Conservation (phyloP, 2,888 invertebrate genomes). For the Leptopterna dolabrata region DNA sequence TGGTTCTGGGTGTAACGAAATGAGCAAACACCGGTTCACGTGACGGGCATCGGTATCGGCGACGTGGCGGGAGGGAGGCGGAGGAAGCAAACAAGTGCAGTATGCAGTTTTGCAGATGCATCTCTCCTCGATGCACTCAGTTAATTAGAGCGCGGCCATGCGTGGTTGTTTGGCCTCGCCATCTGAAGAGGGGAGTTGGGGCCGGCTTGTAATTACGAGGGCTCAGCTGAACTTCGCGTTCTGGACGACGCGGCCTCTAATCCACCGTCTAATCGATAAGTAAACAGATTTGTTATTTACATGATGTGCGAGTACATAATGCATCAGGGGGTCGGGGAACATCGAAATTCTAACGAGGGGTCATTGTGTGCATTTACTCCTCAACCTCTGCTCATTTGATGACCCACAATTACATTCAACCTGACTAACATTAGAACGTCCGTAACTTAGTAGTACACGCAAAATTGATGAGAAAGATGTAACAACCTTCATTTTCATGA, state of each 20-base stretch:
- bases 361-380: not conserved
- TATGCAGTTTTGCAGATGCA: conserved; percentile 43
- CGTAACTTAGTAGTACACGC: too few species aligned
- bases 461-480: too few species aligned
- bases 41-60: not conserved
- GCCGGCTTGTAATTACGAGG: conserved; percentile 29
- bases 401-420: too few species aligned
- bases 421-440: too few species aligned
- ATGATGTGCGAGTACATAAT: not conserved
- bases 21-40: conserved; percentile 15
- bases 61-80: conserved; percentile 8
- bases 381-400: too few species aligned
- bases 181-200: not conserved
- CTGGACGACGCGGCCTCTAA: not conserved
- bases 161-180: conserved; percentile 38
- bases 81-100: conserved; percentile 8
- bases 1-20: conserved; percentile 26
- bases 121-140: conserved; percentile 27
- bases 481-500: too few species aligned
- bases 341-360: not conserved
- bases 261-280: not conserved
- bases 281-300: conserved; percentile 7
- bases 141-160: conserved; percentile 40
- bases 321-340: not conserved
- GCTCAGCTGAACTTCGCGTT: not conserved